phyloP scores from a whole-genome alignment of 2,888 invertebrate genomes.

The Phortica okadai region DNA sequence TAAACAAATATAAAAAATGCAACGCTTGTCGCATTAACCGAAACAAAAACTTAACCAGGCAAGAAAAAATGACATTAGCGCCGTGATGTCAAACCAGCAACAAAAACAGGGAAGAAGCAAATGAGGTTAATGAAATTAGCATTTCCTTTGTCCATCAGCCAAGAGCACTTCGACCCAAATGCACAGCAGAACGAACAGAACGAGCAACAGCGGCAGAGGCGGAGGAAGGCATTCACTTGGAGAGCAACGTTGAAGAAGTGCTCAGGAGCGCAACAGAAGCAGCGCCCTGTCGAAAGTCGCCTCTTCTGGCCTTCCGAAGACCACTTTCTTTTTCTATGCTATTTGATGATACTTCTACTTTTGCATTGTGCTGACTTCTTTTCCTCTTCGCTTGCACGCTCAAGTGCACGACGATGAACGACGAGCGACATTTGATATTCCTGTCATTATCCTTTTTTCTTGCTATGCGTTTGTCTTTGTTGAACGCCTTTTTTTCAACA shows the following conservation, averaged over 20 bases:
- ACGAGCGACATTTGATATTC: slow-evolving; percentile 38
- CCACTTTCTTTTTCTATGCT: neutral
- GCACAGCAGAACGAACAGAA: neutral
- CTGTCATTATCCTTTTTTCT: slow-evolving; percentile 38
- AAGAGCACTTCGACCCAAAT: neutral
- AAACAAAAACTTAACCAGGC: neutral
- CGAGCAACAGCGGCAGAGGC: neutral
- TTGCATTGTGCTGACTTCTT: neutral
- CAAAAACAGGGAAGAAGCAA: slow-evolving; percentile 5
- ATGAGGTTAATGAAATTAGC: slow-evolving; percentile 31
- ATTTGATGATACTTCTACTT: neutral
- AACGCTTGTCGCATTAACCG: slow-evolving; percentile 26
- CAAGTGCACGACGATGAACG: neutral
- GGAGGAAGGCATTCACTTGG: too few relatives aligned
- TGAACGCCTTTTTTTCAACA: neutral
- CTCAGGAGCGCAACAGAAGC: neutral
- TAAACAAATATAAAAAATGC: slow-evolving; percentile 30
- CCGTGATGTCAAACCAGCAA: neutral
- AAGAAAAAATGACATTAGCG: slow-evolving; percentile 23
- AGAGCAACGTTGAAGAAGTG: neutral
- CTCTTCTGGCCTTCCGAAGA: neutral
- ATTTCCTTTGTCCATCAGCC: slow-evolving; percentile 21
- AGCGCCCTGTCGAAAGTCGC: neutral
- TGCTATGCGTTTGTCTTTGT: neutral
- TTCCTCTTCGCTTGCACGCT: neutral